Percentiles rank a stretch among this genome's conserved stretches.
Evolutionary conservation across 2,797 vertebrate species (phyloP).

Genomic region (Sylvilagus floridanus): DNA sequence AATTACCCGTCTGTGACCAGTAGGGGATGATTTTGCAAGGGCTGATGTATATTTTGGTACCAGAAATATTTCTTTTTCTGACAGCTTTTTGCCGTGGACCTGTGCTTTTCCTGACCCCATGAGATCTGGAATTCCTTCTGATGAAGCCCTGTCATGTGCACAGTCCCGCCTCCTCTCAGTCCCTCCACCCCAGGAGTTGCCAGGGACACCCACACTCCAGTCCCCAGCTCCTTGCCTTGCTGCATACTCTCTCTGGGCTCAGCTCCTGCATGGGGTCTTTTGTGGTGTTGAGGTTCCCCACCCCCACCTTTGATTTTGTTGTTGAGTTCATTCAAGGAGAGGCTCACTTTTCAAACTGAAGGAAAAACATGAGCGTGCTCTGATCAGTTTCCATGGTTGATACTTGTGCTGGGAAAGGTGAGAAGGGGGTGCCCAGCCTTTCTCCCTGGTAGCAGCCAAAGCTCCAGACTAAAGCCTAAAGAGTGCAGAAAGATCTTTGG

Average conservation of each 20-base stretch:
- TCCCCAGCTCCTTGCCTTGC: neutral
- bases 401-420: neutral
- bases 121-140: neutral
- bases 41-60: conserved; percentile 22
- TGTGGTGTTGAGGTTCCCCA: neutral
- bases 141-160: neutral
- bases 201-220: neutral
- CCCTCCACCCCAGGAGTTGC: neutral
- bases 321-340: conserved; percentile 31
- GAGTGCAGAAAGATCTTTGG: conserved; percentile 38
- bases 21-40: neutral
- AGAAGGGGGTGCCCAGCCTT: neutral
- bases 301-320: neutral
- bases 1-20: neutral
- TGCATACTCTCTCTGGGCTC: neutral
- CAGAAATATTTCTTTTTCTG: neutral
- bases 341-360: conserved; percentile 8
- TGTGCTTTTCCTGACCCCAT: neutral
- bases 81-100: neutral
- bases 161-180: neutral
- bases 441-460: neutral
- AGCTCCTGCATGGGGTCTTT: neutral
- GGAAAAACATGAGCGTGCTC: neutral
- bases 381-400: conserved; percentile 22
- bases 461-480: conserved; percentile 24